Percentiles rank a stretch among this genome's conserved stretches.
Evolutionary conservation across 2,797 vertebrate genomes (phyloP).

Genomic region (Oceanodroma leucorhoa): DNA sequence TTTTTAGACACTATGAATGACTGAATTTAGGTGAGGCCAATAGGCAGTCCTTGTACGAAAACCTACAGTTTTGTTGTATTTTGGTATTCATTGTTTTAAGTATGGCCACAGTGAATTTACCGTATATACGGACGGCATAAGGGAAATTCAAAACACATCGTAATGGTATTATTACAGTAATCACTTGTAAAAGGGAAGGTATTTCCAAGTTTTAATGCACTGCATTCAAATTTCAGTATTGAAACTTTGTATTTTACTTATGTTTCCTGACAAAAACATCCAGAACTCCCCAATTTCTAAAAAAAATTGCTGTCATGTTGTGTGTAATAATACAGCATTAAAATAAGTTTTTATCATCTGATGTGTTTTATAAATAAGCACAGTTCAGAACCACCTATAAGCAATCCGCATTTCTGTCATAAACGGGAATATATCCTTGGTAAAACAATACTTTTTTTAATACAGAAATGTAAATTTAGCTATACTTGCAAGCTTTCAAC

Average conservation of each 20-base stretch:
- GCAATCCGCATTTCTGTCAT: neutral
- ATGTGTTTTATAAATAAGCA: neutral
- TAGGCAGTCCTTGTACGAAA: neutral
- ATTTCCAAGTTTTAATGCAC: neutral
- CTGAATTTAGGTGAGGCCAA: neutral
- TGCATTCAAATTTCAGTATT: neutral
- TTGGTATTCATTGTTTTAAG: neutral
- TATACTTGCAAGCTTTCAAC: neutral
- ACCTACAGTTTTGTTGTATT: neutral
- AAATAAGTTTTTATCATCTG: neutral
- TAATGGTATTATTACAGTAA: neutral
- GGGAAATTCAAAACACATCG: neutral
- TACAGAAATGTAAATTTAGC: neutral
- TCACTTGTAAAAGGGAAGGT: neutral
- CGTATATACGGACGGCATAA: neutral
- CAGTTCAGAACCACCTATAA: neutral
- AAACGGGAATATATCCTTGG: neutral
- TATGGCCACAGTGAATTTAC: neutral
- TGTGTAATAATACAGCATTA: neutral
- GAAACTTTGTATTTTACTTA: neutral
- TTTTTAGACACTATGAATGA: neutral
- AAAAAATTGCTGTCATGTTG: neutral
- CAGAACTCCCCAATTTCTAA: neutral
- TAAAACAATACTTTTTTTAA: neutral
- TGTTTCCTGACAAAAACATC: neutral